Conservation (phyloP, 2,113 vertebrate species). For the Mirza zaza region DNA sequence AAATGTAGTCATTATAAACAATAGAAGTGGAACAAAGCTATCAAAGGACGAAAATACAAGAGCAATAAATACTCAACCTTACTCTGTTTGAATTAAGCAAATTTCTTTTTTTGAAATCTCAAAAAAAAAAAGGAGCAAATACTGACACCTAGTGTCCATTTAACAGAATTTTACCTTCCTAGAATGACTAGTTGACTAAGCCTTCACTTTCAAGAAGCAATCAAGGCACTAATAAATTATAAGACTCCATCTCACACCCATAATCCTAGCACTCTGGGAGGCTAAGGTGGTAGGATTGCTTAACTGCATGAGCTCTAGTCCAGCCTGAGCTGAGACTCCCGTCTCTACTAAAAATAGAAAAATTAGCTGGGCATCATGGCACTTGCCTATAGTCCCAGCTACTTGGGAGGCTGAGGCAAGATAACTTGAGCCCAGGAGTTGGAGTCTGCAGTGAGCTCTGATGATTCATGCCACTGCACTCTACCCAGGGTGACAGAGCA, state of each 20-base stretch:
- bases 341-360: no score
- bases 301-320: no score
- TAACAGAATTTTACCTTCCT: conserved; percentile 46
- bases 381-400: no score
- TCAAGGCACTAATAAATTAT: not conserved
- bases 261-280: no score
- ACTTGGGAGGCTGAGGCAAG: no score
- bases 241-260: not conserved
- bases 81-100: conserved; percentile 80
- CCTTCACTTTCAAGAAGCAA: conserved; percentile 11
- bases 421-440: no score
- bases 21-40: conserved; percentile 83
- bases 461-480: no score
- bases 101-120: not conserved
- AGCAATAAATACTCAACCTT: conserved; percentile 84
- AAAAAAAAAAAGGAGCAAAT: conserved; percentile 53
- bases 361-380: no score
- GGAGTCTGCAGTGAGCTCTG: no score
- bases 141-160: conserved; percentile 85
- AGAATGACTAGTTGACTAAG: not conserved
- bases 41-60: conserved; percentile 84
- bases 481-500: no score
- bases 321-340: no score
- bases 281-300: no score
- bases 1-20: conserved; percentile 83